Percentiles rank a stretch among this genome's conserved stretches.
Conservation (phyloP, 2,888 invertebrate genomes). For the Synanthedon vespiformis region DNA sequence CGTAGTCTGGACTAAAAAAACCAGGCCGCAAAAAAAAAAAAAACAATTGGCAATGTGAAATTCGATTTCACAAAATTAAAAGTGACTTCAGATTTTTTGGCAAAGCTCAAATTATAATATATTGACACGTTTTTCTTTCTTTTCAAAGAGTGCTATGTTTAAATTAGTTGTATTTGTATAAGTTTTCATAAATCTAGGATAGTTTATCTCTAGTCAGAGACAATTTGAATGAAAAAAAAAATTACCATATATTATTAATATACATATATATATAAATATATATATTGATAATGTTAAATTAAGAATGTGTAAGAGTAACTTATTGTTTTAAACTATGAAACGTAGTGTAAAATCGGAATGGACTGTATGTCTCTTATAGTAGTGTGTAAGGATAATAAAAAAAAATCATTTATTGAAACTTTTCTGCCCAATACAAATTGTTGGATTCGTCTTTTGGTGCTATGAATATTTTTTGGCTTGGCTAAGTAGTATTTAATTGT, state of each 20-base stretch:
- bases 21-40: too few relatives aligned
- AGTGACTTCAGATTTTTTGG: slow-evolving; percentile 41
- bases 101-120: slow-evolving; percentile 61
- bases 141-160: slow-evolving; percentile 27
- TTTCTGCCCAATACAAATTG: slow-evolving; percentile 53
- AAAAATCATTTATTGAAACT: slow-evolving; percentile 37
- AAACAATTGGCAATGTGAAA: slow-evolving; percentile 32
- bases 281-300: slow-evolving; percentile 40
- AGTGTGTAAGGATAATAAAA: slow-evolving; percentile 6
- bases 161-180: slow-evolving; percentile 24
- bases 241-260: slow-evolving; percentile 64
- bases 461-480: slow-evolving; percentile 61
- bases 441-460: slow-evolving; percentile 61
- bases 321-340: slow-evolving; percentile 45
- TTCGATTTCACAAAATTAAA: slow-evolving; percentile 48
- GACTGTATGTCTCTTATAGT: slow-evolving; percentile 39
- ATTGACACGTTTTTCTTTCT: slow-evolving; percentile 28
- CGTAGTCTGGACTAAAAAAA: background rate
- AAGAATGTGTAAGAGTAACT: slow-evolving; percentile 56
- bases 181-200: slow-evolving; percentile 49
- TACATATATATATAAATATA: slow-evolving; percentile 30
- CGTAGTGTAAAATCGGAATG: slow-evolving; percentile 36
- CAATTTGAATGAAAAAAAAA: slow-evolving; percentile 45
- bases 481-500: slow-evolving; percentile 53
- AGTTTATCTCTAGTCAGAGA: slow-evolving; percentile 69